Conservation (phyloP, 2,113 vertebrate genomes). For the Misgurnus anguillicaudatus region DNA sequence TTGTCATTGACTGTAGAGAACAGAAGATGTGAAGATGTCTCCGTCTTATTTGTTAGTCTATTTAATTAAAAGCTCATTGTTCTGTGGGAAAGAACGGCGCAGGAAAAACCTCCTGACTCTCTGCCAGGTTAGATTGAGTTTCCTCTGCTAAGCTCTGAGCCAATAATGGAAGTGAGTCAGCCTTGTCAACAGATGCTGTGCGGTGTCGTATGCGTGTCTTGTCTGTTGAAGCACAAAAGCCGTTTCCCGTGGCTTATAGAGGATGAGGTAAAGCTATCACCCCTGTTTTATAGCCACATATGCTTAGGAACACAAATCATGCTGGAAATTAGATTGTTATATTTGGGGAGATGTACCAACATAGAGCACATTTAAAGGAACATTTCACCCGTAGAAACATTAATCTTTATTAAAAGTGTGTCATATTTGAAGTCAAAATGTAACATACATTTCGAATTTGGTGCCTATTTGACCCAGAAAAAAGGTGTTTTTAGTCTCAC, state of each 20-base stretch:
- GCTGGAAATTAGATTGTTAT: neutral
- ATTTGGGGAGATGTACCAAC: neutral
- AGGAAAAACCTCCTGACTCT: slow-evolving; percentile 77
- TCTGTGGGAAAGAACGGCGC: slow-evolving; percentile 72
- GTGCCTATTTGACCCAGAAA: too few relatives aligned
- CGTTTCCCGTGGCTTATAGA: slow-evolving; percentile 71
- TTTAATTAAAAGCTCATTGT: slow-evolving; percentile 80
- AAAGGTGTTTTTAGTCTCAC: too few relatives aligned
- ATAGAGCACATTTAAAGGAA: neutral
- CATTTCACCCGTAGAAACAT: too few relatives aligned
- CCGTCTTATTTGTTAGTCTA: slow-evolving; percentile 78
- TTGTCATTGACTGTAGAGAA: slow-evolving; percentile 62
- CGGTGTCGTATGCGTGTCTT: slow-evolving; percentile 73
- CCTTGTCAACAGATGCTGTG: slow-evolving; percentile 83
- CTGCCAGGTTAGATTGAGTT: slow-evolving; percentile 78
- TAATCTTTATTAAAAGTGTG: too few relatives aligned
- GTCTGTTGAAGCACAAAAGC: slow-evolving; percentile 70
- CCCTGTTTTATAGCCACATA: neutral
- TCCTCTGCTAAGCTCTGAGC: slow-evolving; percentile 68
- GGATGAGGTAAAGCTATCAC: slow-evolving; percentile 15
- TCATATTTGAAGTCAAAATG: too few relatives aligned
- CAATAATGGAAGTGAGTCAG: slow-evolving; percentile 77
- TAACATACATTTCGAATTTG: too few relatives aligned
- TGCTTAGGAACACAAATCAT: neutral
- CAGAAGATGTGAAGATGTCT: slow-evolving; percentile 55